Conservation (phyloP, 2,113 vertebrate genomes). For the Prionailurus viverrinus region DNA sequence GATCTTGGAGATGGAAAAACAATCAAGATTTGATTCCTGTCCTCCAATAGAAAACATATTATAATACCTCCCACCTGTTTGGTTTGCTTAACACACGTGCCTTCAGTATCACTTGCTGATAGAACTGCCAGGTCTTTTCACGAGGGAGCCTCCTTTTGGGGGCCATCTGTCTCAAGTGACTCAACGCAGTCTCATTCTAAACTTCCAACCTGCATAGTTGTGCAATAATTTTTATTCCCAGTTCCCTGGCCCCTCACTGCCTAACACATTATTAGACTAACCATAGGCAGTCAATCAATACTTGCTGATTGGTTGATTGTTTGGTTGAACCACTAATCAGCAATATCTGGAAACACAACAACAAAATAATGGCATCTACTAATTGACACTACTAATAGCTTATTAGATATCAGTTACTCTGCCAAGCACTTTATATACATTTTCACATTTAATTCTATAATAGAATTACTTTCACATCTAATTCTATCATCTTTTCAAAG, state of each 20-base stretch:
- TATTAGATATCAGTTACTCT: neutral
- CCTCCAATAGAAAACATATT: neutral
- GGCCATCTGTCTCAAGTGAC: neutral
- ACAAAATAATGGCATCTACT: conserved; percentile 8
- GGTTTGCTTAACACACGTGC: neutral
- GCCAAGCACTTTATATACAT: neutral
- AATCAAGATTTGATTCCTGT: neutral
- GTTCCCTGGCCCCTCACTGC: neutral
- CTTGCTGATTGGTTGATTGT: neutral
- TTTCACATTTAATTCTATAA: neutral
- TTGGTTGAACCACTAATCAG: neutral
- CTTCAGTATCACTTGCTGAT: neutral
- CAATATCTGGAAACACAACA: neutral
- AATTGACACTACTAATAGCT: neutral
- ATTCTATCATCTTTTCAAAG: neutral
- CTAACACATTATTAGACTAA: neutral
- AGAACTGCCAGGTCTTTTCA: neutral
- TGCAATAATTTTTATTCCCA: neutral
- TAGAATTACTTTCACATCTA: neutral
- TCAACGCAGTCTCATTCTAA: neutral
- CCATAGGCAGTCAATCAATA: neutral
- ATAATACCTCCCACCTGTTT: neutral
- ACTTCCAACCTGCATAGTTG: neutral
- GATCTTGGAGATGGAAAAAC: neutral
- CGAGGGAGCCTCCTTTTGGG: neutral